Evolutionary conservation across 1,140 invertebrate species (phyloP).

Genomic region (Chironomus striatipennis): DNA sequence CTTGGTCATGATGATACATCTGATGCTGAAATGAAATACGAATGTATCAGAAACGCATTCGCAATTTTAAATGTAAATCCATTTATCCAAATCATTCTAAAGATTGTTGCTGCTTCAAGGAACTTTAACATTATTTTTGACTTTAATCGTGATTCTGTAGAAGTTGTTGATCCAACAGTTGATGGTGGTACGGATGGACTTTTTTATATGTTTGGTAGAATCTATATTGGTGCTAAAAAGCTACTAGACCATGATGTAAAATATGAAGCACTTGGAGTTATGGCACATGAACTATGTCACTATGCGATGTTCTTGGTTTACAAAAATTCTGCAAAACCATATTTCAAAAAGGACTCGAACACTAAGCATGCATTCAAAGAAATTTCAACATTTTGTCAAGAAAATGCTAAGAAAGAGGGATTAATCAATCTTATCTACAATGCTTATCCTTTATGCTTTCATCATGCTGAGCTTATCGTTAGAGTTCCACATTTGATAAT

Average conservation of each 20-base stretch:
- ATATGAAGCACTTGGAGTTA: background rate
- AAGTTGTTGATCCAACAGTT: background rate
- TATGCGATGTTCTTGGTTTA: background rate
- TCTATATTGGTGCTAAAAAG: background rate
- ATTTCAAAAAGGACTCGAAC: background rate
- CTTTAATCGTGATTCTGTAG: background rate
- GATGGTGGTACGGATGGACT: background rate
- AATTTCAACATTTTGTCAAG: background rate
- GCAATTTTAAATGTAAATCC: background rate
- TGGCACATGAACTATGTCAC: background rate
- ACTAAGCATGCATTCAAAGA: background rate
- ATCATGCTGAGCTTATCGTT: background rate
- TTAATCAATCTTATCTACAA: background rate
- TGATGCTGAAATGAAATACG: background rate
- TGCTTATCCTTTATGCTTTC: background rate
- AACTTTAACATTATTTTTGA: background rate
- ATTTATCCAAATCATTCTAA: background rate
- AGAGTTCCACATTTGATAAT: background rate
- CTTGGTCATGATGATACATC: background rate
- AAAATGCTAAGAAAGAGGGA: background rate
- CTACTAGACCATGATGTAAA: background rate
- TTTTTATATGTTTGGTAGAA: background rate
- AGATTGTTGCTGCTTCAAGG: background rate
- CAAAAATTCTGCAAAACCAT: background rate
- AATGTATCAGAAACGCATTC: background rate